Evolutionary conservation across 2,797 vertebrate genomes (phyloP).

Genomic region (Myotis daubentonii): DNA sequence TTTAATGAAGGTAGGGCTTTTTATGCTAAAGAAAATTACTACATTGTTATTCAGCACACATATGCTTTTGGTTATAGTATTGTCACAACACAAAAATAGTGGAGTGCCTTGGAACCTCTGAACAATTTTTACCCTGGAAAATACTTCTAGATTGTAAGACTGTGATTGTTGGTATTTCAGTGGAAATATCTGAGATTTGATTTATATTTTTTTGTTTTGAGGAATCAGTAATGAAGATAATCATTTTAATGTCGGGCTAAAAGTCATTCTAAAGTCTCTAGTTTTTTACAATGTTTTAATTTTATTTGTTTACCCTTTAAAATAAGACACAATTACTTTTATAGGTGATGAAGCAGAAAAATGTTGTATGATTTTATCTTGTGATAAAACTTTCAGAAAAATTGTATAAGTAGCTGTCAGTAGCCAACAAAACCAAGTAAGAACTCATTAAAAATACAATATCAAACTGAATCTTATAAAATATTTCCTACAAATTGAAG

Average conservation of each 20-base stretch:
- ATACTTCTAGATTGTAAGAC: neutral
- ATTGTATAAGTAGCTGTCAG: neutral
- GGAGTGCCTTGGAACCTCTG: neutral
- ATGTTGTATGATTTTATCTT: constrained; percentile 4
- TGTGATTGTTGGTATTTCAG: neutral
- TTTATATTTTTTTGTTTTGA: neutral
- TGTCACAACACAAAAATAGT: constrained; percentile 3
- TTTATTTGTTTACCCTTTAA: constrained; percentile 45
- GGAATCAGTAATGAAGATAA: neutral
- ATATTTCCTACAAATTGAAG: constrained; percentile 10
- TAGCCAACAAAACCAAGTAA: neutral
- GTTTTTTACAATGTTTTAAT: neutral
- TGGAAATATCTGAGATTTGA: neutral
- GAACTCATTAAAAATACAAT: neutral
- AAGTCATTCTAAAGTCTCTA: neutral
- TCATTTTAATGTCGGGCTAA: neutral
- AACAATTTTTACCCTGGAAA: neutral
- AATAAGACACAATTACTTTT: neutral
- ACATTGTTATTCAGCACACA: neutral
- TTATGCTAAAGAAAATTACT: constrained; percentile 32
- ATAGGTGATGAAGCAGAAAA: neutral
- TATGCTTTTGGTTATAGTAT: neutral
- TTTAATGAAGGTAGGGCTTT: neutral
- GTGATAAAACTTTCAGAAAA: neutral
- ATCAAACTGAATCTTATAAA: neutral